phyloP scores from a whole-genome alignment of 2,113 vertebrate genomes.

The Amphilophus citrinellus region DNA sequence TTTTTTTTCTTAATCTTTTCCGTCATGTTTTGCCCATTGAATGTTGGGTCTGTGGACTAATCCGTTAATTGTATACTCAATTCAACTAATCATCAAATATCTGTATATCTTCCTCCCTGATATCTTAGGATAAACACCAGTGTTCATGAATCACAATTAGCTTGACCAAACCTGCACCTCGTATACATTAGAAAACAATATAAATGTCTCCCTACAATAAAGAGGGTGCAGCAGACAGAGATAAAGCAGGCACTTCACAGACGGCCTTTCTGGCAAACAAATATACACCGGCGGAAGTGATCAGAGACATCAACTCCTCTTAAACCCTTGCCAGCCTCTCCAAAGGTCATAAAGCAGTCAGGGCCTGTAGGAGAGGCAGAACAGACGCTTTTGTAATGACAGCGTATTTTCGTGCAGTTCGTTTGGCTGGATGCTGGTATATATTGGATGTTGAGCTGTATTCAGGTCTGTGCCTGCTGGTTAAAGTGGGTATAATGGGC shows the following conservation, averaged over 20 bases:
- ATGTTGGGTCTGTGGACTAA: neutral
- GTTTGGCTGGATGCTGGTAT: constrained; percentile 24
- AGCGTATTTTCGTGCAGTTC: constrained; percentile 7
- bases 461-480: constrained; percentile 8
- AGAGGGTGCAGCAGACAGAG: neutral
- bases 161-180: neutral
- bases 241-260: constrained; percentile 2
- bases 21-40: too few species aligned
- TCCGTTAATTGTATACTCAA: neutral
- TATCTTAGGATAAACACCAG: neutral
- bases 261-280: constrained; percentile 11
- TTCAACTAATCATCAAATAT: neutral
- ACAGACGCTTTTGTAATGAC: constrained; percentile 22
- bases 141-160: neutral
- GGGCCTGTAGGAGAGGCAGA: constrained; percentile 8
- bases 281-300: constrained; percentile 4
- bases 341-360: neutral
- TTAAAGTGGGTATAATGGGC: constrained; percentile 50
- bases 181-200: neutral
- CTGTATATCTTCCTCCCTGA: neutral
- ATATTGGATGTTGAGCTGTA: constrained; percentile 3
- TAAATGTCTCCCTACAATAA: neutral
- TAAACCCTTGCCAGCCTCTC: constrained; percentile 21
- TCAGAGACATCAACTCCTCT: constrained; percentile 17
- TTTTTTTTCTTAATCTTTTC: too few species aligned